Evolutionary conservation across 2,113 vertebrate genomes (phyloP), one percentile per base, ranked within the genome.

Genomic region (Recurvirostra avosetta): DNA sequence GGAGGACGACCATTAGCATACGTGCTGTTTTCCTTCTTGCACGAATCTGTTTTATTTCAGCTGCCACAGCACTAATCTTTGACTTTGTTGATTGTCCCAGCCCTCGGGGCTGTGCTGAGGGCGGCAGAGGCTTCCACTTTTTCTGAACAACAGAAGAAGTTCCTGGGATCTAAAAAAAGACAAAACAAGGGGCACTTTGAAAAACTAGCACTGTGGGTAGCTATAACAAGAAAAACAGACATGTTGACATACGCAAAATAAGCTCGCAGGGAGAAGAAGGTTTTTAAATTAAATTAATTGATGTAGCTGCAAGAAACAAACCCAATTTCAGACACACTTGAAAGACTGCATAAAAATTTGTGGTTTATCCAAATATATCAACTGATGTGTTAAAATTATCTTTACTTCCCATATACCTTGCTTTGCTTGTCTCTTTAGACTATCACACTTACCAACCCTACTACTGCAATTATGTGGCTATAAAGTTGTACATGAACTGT

Each of bases 1-100:
- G 96, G 50, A 99, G 98, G 81, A 99, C 99, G 6, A 99, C 99
- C 98, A 99, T 99, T 79, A 99, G 97, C 99, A 99, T 99, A 47
- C 99, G 98, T 19, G 99, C 99, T 15, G 99, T 99, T 98, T 99
- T 99, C 90, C 99, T 98, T 71, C 99, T 96, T 27, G 99, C 98
- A 88, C 97, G 98, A 94, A 99, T 98, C 98, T 99, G 99, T 97
- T 99, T 99, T 97, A 99, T 98, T 98, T 99, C 99, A 53, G 99
- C 99, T 34, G 99, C 98, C 75, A 99, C 98, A 2, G 98, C 97
- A 5, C 97, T 99, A 86, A 98, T 99, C 95, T 98, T 98, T 77
- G 99, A 97, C 91, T 98, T 98, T 41, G 97, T 97, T 9, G 98
- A 97, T 89, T 98, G 98, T 49, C 98, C 98, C 2, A 94, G 88